Evolutionary conservation across 2,113 vertebrate species (phyloP).

Genomic region (Cavia aperea): DNA sequence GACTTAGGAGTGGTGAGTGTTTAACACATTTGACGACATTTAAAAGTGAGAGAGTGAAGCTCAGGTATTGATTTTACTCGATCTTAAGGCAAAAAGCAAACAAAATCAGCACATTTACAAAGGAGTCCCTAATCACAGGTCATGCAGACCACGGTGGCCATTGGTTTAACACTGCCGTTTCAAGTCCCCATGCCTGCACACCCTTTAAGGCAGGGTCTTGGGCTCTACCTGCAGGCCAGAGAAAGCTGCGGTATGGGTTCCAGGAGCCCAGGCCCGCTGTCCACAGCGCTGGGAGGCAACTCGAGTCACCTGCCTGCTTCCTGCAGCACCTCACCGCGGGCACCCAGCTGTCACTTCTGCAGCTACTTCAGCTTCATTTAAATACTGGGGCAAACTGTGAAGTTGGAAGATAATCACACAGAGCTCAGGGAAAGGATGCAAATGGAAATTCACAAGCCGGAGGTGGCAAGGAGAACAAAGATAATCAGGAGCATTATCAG

Average conservation of each 20-base stretch:
- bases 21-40: background rate
- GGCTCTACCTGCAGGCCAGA: background rate
- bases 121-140: background rate
- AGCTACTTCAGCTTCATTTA: conserved; percentile 57
- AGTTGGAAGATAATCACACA: conserved; percentile 56
- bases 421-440: conserved; percentile 48
- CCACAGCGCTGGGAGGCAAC: conserved; percentile 28
- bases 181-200: background rate
- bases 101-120: background rate
- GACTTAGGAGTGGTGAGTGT: background rate
- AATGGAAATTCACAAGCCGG: conserved; percentile 43
- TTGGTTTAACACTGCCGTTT: too few species aligned
- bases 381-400: conserved; percentile 57
- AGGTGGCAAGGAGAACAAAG: conserved; percentile 52
- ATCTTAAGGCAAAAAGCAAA: background rate
- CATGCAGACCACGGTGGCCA: background rate
- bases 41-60: background rate
- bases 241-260: background rate
- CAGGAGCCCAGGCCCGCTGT: background rate
- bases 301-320: background rate
- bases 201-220: background rate
- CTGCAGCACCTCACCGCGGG: background rate
- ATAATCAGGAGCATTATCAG: conserved; percentile 56
- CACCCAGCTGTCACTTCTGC: conserved; percentile 56
- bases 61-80: background rate